Conservation (phyloP, 2,113 vertebrate genomes). For the Pseudorectes ferrugineus region DNA sequence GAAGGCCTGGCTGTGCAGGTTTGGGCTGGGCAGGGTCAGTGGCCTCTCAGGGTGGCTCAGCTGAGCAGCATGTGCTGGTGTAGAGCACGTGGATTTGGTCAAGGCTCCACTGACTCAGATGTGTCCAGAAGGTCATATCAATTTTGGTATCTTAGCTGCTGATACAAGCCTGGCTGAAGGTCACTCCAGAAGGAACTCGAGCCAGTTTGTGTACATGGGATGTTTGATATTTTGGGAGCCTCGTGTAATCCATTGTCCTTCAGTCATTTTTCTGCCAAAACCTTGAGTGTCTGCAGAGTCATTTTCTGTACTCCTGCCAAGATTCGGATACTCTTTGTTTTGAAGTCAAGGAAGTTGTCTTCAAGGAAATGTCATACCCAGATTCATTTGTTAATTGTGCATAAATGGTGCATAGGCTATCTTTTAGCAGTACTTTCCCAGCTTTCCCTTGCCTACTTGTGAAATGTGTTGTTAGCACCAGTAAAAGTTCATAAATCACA, state of each 20-base stretch:
- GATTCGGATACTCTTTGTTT: background rate
- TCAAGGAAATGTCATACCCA: background rate
- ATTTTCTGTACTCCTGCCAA: background rate
- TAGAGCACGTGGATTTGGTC: background rate
- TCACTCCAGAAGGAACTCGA: background rate
- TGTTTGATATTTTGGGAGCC: background rate
- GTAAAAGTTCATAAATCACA: background rate
- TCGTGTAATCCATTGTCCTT: background rate
- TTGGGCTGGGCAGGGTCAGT: background rate
- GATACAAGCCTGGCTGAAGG: background rate
- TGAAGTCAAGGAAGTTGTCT: background rate
- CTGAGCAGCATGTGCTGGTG: background rate
- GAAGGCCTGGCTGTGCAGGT: background rate
- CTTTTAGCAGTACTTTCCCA: background rate
- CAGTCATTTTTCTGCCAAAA: background rate
- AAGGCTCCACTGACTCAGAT: background rate
- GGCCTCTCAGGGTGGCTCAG: background rate
- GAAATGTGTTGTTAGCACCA: background rate
- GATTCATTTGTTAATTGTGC: background rate
- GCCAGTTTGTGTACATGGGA: background rate
- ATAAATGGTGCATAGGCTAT: background rate
- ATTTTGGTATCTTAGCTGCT: background rate
- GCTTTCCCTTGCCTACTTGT: background rate
- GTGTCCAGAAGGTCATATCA: background rate
- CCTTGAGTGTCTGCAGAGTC: background rate